These are phyloP conservation scores for Macropus fuliginosus DNA, from an alignment of 2,797 vertebrate species.

Conservation along the genomic window DNA sequence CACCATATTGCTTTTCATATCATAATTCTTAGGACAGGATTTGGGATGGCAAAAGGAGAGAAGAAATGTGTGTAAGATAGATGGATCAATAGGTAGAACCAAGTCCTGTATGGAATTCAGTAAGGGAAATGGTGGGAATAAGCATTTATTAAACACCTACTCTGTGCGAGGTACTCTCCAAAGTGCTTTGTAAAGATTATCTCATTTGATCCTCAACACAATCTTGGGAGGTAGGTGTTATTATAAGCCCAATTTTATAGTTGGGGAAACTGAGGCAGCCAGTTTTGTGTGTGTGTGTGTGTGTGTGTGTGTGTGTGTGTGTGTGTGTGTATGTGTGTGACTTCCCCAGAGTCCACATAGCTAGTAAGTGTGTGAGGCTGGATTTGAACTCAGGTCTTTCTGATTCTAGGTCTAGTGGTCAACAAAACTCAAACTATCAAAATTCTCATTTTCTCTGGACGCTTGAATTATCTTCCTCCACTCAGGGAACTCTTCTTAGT, in stretches of 20 bases:
- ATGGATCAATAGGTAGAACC: background rate
- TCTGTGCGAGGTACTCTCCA: background rate
- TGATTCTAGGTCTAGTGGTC: background rate
- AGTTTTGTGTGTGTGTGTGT: too few relatives aligned
- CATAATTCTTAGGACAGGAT: background rate
- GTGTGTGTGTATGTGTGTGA: background rate
- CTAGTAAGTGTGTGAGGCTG: background rate
- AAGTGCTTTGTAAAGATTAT: background rate
- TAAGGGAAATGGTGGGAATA: background rate
- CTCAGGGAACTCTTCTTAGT: background rate
- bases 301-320: too few relatives aligned
- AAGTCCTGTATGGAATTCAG: background rate
- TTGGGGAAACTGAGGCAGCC: background rate
- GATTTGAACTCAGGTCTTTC: background rate
- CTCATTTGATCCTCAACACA: background rate
- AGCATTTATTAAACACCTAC: background rate
- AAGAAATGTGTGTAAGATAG: background rate
- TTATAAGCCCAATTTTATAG: background rate
- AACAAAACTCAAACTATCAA: background rate
- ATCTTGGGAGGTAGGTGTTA: background rate
- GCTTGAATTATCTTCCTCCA: background rate
- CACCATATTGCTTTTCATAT: background rate
- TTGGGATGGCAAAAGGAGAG: background rate
- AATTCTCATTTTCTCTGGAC: background rate
- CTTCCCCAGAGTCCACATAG: background rate